A percentile compares a stretch with the other conserved stretches of the same genome.
Conservation (phyloP, 2,113 vertebrate species). For the Plotosus lineatus region DNA sequence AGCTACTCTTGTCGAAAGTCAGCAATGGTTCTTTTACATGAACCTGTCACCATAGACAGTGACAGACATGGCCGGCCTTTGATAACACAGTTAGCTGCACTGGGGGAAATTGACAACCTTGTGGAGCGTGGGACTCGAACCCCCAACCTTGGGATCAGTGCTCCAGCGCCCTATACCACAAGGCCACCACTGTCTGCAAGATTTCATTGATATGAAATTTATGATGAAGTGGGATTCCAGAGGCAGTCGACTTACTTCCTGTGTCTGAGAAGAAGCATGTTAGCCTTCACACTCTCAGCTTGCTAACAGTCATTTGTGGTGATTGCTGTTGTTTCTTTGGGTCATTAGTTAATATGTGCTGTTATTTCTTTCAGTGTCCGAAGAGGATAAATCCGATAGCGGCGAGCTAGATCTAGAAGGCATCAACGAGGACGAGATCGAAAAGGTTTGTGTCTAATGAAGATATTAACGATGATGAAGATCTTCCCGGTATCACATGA, state of each 20-base stretch:
- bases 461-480: background rate
- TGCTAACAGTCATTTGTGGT: background rate
- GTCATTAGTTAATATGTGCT: background rate
- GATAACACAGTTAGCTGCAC: too few species aligned
- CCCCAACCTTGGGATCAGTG: too few species aligned
- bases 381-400: conserved; percentile 74
- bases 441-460: conserved; percentile 77
- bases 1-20: too few species aligned
- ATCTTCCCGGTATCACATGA: background rate
- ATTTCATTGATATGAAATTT: too few species aligned
- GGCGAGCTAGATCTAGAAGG: conserved; percentile 92
- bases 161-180: too few species aligned
- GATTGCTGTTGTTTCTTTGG: background rate
- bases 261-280: background rate
- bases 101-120: too few species aligned
- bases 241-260: background rate
- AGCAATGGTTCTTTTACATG: too few species aligned
- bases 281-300: background rate
- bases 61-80: too few species aligned
- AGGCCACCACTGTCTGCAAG: too few species aligned
- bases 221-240: background rate
- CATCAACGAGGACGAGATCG: conserved; percentile 92
- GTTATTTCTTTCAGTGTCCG: conserved; percentile 33
- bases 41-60: too few species aligned
- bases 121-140: too few species aligned